Percentiles rank a stretch among this genome's conserved stretches.
phyloP scores from a whole-genome alignment of 1,140 invertebrate genomes.

The Melitaea cinxia region DNA sequence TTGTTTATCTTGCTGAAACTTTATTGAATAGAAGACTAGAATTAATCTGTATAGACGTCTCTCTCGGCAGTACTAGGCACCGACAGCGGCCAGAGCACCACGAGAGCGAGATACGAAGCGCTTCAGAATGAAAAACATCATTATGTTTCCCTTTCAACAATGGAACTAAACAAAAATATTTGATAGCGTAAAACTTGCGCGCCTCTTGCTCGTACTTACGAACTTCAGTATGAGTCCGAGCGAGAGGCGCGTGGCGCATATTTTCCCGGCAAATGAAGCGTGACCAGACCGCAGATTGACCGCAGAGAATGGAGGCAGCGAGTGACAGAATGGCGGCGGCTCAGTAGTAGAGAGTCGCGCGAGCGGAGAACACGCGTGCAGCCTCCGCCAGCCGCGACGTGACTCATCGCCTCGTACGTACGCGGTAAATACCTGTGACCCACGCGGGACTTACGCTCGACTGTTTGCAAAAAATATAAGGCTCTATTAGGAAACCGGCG shows the following conservation, averaged over 20 bases:
- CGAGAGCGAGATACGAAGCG: constrained; percentile 57
- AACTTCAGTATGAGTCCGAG: constrained; percentile 38
- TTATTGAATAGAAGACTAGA: constrained; percentile 19
- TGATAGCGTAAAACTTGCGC: constrained; percentile 73
- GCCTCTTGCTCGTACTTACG: constrained; percentile 54
- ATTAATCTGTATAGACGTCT: constrained; percentile 45
- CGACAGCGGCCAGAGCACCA: constrained; percentile 38
- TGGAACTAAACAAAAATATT: constrained; percentile 79
- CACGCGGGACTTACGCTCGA: constrained; percentile 46
- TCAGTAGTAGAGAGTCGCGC: constrained; percentile 74
- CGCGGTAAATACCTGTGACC: constrained; percentile 59
- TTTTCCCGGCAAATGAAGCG: constrained; percentile 80
- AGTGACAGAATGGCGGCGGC: constrained; percentile 79
- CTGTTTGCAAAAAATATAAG: constrained; percentile 50
- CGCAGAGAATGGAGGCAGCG: constrained; percentile 81
- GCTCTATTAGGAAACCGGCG: constrained; percentile 44
- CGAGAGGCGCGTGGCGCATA: constrained; percentile 55
- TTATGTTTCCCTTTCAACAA: constrained; percentile 77
- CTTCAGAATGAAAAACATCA: constrained; percentile 75
- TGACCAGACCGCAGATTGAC: constrained; percentile 82
- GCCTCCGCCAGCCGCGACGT: constrained; percentile 48
- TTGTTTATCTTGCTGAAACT: constrained; percentile 21
- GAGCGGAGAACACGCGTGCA: constrained; percentile 61
- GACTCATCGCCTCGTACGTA: constrained; percentile 54
- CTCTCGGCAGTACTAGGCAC: constrained; percentile 37